Conservation (phyloP, 2,113 vertebrate genomes). For the Aldabrachelys gigantea region DNA sequence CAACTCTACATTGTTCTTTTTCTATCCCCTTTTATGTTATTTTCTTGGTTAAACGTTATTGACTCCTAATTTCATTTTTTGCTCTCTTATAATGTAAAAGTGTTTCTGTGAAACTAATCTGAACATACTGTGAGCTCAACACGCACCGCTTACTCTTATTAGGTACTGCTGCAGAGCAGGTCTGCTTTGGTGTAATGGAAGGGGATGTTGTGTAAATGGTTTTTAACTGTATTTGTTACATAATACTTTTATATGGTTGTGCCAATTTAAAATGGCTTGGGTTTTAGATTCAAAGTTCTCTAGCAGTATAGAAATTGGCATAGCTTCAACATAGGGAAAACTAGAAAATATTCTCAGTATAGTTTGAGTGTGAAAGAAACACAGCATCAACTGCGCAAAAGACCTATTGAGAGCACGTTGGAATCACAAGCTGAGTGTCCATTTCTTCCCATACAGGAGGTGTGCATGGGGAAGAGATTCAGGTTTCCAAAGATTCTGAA, state of each 20-base stretch:
- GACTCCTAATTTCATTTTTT: conserved; percentile 50
- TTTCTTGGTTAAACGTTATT: conserved; percentile 46
- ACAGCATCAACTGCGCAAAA: not conserved
- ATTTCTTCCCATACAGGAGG: not conserved
- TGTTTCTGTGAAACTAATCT: conserved; percentile 16
- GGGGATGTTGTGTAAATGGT: not conserved
- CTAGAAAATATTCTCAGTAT: not conserved
- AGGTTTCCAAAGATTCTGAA: not conserved
- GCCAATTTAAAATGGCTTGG: conserved; percentile 21
- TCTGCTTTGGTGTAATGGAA: conserved; percentile 21
- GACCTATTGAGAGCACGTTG: not conserved
- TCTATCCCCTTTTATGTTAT: not conserved
- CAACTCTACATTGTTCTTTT: conserved; percentile 20
- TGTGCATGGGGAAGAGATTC: not conserved
- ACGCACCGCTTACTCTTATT: conserved; percentile 18
- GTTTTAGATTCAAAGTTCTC: not conserved
- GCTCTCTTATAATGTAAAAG: conserved; percentile 27
- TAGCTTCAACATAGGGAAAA: conserved; percentile 23
- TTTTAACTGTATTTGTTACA: not conserved
- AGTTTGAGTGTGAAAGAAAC: conserved; percentile 41
- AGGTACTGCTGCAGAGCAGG: conserved; percentile 21
- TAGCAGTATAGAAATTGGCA: not conserved
- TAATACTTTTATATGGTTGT: conserved; percentile 46
- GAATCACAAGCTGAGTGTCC: conserved; percentile 11
- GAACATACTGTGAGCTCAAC: conserved; percentile 53